Percentiles rank a stretch among this genome's conserved stretches.
phyloP scores from a whole-genome alignment of 2,888 invertebrate genomes.

The Pyrrhia umbra region DNA sequence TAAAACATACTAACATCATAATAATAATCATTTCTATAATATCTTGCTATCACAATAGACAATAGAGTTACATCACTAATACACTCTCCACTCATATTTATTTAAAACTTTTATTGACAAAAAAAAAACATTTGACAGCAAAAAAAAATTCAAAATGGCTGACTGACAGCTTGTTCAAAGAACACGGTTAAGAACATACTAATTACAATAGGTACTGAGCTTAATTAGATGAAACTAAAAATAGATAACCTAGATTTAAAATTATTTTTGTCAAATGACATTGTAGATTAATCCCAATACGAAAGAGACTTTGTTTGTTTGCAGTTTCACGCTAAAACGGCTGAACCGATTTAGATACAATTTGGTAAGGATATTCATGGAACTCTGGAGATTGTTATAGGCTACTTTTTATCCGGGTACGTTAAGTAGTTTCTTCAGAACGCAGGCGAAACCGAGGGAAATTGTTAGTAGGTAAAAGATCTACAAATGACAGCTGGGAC shows the following conservation, averaged over 20 bases:
- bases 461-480: no score
- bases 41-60: constrained; percentile 75
- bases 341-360: no score
- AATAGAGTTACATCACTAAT: constrained; percentile 71
- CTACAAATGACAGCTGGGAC: no score
- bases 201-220: no score
- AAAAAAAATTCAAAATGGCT: background rate
- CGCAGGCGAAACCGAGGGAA: no score
- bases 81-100: constrained; percentile 72
- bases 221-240: constrained; percentile 7
- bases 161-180: constrained; percentile 10
- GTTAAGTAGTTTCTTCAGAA: no score
- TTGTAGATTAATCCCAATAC: constrained; percentile 16
- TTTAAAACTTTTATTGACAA: background rate
- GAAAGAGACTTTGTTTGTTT: background rate
- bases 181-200: background rate
- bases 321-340: no score
- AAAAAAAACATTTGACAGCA: background rate
- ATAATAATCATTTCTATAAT: constrained; percentile 67
- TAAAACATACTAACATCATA: constrained; percentile 70
- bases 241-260: constrained; percentile 16
- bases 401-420: no score
- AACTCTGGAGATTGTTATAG: no score
- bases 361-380: no score
- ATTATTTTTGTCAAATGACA: constrained; percentile 4